Conservation (phyloP, 2,888 invertebrate genomes). For the Microchrysa polita region DNA sequence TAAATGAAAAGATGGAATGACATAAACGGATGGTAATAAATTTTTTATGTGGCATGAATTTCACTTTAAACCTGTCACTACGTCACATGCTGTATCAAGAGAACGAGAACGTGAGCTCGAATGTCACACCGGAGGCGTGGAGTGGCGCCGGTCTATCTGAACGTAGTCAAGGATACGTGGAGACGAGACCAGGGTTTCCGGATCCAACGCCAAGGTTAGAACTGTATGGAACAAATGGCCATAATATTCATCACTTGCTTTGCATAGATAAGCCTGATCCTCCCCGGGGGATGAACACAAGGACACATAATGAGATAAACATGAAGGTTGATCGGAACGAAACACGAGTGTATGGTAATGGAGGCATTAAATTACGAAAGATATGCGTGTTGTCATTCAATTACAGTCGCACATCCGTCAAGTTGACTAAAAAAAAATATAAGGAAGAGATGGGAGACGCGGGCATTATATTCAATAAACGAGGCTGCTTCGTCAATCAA, state of each 20-base stretch:
- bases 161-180: not conserved
- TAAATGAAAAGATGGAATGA: constrained; percentile 48
- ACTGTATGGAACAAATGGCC: not conserved
- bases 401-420: constrained; percentile 34
- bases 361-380: constrained; percentile 45
- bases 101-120: not conserved
- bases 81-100: not conserved
- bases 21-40: constrained; percentile 49
- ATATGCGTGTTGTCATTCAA: constrained; percentile 46
- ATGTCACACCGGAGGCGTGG: not conserved
- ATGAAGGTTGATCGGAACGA: not conserved
- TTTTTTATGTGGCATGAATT: constrained; percentile 47
- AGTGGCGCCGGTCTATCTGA: not conserved
- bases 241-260: not conserved
- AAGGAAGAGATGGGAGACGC: not conserved
- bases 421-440: not conserved
- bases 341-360: constrained; percentile 29
- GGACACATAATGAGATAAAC: not conserved
- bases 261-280: constrained; percentile 4
- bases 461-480: constrained; percentile 40
- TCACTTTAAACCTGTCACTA: constrained; percentile 38
- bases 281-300: not conserved
- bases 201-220: constrained; percentile 9
- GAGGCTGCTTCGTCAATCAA: not conserved
- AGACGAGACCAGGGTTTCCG: not conserved